phyloP scores from a whole-genome alignment of 2,888 invertebrate genomes.

The Chrysolina americana region DNA sequence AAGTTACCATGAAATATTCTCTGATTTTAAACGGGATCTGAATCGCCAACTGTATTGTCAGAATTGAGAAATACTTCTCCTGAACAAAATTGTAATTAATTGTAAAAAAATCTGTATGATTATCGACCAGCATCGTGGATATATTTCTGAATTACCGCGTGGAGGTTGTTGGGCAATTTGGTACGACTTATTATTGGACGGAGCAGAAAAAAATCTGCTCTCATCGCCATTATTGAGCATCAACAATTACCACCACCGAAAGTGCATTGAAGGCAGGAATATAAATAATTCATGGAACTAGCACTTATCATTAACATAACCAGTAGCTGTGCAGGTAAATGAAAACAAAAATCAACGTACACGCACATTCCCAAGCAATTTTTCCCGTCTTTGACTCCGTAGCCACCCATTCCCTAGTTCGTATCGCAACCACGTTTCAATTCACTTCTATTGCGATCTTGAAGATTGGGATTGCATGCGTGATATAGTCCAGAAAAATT shows the following conservation, averaged over 20 bases:
- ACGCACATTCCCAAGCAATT: slow-evolving; percentile 32
- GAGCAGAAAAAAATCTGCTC: background rate
- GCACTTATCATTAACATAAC: slow-evolving; percentile 37
- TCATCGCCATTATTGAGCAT: background rate
- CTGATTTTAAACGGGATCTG: no score
- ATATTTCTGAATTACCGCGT: background rate
- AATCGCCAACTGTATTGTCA: no score
- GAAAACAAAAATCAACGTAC: slow-evolving; percentile 31
- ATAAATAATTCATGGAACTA: slow-evolving; percentile 20
- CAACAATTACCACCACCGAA: slow-evolving; percentile 9
- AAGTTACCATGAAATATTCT: no score
- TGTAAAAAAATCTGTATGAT: background rate
- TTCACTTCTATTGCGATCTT: background rate
- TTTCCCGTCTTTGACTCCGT: slow-evolving; percentile 19
- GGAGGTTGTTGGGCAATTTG: background rate
- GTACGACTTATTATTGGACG: background rate
- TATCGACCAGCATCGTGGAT: background rate
- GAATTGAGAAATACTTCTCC: no score
- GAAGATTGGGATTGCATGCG: slow-evolving; percentile 16
- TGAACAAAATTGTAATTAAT: background rate
- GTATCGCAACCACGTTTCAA: slow-evolving; percentile 14
- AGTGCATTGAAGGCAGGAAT: slow-evolving; percentile 1
- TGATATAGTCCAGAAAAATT: slow-evolving; percentile 9
- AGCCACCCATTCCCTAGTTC: slow-evolving; percentile 16
- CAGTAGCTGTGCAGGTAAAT: slow-evolving; percentile 34